A percentile compares a stretch with the other conserved stretches of the same genome.
Evolutionary conservation across 2,113 vertebrate genomes (phyloP).

Genomic region (Campylomormyrus tamandua): DNA sequence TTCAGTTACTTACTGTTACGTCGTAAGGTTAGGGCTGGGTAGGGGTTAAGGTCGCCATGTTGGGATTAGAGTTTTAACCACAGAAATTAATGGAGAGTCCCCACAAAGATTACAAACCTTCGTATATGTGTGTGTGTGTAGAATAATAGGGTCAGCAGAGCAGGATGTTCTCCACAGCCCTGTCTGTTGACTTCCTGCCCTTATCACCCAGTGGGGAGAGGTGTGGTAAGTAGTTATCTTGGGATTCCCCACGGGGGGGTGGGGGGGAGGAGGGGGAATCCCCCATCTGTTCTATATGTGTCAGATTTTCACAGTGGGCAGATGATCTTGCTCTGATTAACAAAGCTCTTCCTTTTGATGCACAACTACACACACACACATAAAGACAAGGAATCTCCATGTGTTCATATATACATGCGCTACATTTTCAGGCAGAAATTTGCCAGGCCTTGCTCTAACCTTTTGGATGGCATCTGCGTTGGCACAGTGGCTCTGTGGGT

Average conservation of each 20-base stretch:
- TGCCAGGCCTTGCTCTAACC: neutral
- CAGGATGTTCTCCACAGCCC: neutral
- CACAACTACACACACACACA: neutral
- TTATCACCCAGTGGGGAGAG: neutral
- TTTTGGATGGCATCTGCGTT: neutral
- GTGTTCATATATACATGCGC: neutral
- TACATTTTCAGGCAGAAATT: neutral
- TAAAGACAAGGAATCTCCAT: neutral
- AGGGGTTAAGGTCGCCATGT: no score
- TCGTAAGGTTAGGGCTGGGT: no score
- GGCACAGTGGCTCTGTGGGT: neutral
- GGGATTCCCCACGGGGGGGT: neutral
- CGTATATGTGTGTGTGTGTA: neutral
- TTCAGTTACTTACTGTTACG: neutral
- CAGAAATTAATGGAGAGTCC: no score
- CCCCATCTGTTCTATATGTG: constrained; percentile 2
- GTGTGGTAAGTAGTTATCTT: neutral
- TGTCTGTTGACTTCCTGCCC: neutral
- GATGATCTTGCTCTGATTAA: neutral
- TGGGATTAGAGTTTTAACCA: no score
- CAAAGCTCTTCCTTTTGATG: neutral
- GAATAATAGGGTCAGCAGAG: neutral
- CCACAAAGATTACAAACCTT: neutral
- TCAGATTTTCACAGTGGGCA: neutral
- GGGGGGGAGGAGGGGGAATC: neutral